Conservation (phyloP, 2,797 vertebrate species). For the Triplophysa yarkandensis region DNA sequence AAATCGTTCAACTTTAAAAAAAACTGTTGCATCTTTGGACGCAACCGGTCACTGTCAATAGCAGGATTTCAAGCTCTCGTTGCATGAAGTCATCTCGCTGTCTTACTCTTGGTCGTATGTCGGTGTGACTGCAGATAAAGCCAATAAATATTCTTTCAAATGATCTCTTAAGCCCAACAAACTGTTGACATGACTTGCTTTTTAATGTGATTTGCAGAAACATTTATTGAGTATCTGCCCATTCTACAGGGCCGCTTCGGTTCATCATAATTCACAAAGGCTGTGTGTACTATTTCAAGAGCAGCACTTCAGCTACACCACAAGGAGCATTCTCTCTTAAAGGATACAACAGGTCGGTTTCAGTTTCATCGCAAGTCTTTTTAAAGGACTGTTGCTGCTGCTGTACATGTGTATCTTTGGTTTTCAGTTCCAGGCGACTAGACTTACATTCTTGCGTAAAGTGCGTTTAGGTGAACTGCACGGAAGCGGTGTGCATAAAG, state of each 20-base stretch:
- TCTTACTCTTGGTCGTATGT: no score
- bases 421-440: neutral
- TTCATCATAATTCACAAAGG: slow-evolving; percentile 94
- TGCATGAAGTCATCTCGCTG: no score
- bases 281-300: slow-evolving; percentile 96
- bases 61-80: no score
- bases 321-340: slow-evolving; percentile 96
- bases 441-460: neutral
- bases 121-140: no score
- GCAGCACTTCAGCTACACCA: slow-evolving; percentile 88
- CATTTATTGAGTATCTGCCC: slow-evolving; percentile 12
- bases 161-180: slow-evolving; percentile 1
- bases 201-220: slow-evolving; percentile 8
- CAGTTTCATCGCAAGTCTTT: neutral
- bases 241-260: slow-evolving; percentile 86
- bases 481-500: neutral
- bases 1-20: neutral
- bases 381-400: neutral
- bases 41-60: no score
- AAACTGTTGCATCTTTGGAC: neutral
- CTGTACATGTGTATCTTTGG: neutral
- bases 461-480: no score
- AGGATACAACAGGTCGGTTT: slow-evolving; percentile 92
- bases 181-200: neutral
- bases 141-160: neutral